Base-by-base conservation (phyloP, 1,140 invertebrate species). In the Neuroterus valhalla region DNA sequence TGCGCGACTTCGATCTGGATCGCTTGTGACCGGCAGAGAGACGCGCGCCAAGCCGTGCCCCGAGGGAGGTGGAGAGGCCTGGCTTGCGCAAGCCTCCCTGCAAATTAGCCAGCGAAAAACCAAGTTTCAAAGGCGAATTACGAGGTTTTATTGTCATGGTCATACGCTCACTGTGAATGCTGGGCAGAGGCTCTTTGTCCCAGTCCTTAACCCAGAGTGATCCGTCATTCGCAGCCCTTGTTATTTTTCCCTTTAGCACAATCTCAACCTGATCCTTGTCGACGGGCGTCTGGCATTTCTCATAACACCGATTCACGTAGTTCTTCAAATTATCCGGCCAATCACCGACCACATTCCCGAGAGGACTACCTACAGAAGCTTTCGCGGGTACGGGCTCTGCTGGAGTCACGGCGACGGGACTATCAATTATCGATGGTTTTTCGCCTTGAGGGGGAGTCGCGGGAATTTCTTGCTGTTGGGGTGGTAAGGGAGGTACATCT, bases 211-310 rank as follows among this genome's bases (percentile, higher is more conserved):
- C 94, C 93, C 94, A 96, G 17, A 98, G 91, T 74, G 95, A 94
- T 71, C 95, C 95, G 79, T 94, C 94, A 81, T 94, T 95, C n/a
- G 95, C 95, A 0, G 96, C 96, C 62, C 94, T 93, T 21, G 96
- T 98, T 72, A 99, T 95, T 89, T 98, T 96, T 45, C 96, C 96
- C 88, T 98, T 98, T 42, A 99, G 90, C 79, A 97, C 95, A 74
- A 97, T 96, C 86, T 98, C 96, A 70, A 99, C 96, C 86, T 97
- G 94, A 91, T 99, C 96, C 89, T 97, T 96, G 87, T 98, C 96
- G 71, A 96, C 92, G 70, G 93, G 92, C 14, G 96, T 96, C 81
- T 93, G 93, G 85, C 96, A 98, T 89, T 96, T 96, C 45, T 94
- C 94, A 91, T 98, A 99, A 83, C 97, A 97, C 77, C 95, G 93